Evolutionary conservation across 2,113 vertebrate genomes (phyloP).

Genomic region (Muntiacus muntjak): DNA sequence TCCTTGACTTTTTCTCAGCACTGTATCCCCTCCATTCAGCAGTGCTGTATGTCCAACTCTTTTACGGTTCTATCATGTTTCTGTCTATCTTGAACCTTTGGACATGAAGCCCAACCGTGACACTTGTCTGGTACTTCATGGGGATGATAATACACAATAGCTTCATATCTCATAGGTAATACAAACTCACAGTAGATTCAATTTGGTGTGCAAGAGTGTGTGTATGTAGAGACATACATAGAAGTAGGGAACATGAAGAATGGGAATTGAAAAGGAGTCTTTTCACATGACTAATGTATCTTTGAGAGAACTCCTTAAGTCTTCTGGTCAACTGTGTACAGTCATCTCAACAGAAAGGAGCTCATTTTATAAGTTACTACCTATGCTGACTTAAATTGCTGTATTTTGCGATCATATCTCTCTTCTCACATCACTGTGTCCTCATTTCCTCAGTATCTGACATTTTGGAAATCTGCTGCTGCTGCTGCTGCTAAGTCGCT

Average conservation of each 20-base stretch:
- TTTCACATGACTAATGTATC: not conserved
- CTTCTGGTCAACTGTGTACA: not conserved
- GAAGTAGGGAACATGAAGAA: not conserved
- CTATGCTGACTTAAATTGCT: not conserved
- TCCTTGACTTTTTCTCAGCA: not conserved
- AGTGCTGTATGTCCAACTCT: not conserved
- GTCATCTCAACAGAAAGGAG: not conserved
- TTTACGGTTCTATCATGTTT: not conserved
- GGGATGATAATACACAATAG: not conserved
- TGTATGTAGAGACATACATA: not conserved
- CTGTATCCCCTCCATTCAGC: not conserved
- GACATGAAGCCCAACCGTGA: not conserved
- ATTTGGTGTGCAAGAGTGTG: not conserved
- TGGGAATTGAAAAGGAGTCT: not conserved
- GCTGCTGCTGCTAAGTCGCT: too few species aligned
- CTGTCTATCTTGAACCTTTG: not conserved
- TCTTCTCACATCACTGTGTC: not conserved
- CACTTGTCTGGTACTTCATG: not conserved
- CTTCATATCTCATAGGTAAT: not conserved
- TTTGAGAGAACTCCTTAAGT: not conserved
- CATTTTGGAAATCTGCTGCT: constrained; percentile 53
- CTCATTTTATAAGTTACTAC: not conserved
- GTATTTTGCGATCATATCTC: not conserved
- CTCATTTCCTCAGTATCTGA: constrained; percentile 54
- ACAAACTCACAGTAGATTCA: not conserved